Conservation (phyloP, 2,888 invertebrate species). For the Chymomyza procnemis region DNA sequence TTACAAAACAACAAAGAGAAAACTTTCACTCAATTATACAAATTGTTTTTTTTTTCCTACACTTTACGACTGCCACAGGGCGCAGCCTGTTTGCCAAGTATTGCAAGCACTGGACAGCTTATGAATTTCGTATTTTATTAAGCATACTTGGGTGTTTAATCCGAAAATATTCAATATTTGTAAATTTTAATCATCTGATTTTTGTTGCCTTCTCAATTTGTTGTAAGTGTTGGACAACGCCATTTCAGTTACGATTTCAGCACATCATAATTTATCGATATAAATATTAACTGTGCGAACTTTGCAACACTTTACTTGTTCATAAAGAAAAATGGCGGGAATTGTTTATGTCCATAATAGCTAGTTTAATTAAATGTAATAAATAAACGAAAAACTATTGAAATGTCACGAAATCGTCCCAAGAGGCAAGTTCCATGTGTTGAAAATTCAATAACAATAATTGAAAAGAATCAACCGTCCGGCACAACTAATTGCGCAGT, state of each 20-base stretch:
- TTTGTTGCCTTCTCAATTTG: background rate
- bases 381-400: background rate
- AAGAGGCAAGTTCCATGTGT: background rate
- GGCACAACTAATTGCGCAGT: background rate
- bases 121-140: slow-evolving; percentile 59
- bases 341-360: background rate
- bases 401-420: background rate
- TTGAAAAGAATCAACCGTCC: background rate
- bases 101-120: slow-evolving; percentile 39
- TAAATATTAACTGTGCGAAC: background rate
- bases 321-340: background rate
- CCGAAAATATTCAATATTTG: background rate
- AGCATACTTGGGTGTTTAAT: slow-evolving; percentile 7
- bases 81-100: slow-evolving; percentile 36
- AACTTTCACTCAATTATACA: slow-evolving; percentile 62
- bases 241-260: background rate
- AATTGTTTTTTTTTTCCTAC: slow-evolving; percentile 29
- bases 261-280: background rate
- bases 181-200: background rate
- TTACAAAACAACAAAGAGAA: slow-evolving; percentile 64
- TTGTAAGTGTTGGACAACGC: background rate
- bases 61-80: slow-evolving; percentile 41
- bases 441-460: background rate
- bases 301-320: background rate
- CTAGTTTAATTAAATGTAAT: background rate